These are phyloP conservation scores for Cairina moschata DNA, from an alignment of 2,113 vertebrate species.

Conservation along the genomic window DNA sequence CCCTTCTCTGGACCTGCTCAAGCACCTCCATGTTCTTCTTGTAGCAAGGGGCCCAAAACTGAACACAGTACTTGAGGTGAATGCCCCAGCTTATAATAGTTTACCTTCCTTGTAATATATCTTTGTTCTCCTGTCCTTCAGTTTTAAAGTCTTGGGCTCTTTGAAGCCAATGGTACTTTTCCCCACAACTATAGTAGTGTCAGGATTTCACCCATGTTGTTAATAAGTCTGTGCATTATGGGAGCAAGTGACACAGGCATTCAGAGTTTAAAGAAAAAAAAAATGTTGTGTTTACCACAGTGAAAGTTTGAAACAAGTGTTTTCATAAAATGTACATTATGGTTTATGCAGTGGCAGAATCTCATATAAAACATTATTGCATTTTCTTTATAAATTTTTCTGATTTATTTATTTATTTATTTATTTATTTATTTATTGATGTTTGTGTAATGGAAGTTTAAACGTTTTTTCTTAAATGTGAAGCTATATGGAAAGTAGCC, in stretches of 20 bases:
- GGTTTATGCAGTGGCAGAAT: background rate
- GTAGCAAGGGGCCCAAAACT: too few species aligned
- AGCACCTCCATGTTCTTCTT: too few species aligned
- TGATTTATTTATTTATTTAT: background rate
- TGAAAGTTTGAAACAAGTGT: background rate
- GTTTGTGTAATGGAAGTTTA: background rate
- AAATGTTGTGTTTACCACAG: background rate
- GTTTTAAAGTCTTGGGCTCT: background rate
- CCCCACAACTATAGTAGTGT: background rate
- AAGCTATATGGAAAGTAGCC: background rate
- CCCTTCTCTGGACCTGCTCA: too few species aligned
- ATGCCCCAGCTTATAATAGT: background rate
- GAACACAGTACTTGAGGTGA: too few species aligned
- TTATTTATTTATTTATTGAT: accelerated
- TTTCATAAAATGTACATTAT: background rate
- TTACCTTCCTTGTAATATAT: background rate
- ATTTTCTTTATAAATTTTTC: background rate
- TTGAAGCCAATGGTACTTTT: background rate
- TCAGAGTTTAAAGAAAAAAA: background rate
- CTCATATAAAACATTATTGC: background rate
- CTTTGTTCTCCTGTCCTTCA: background rate
- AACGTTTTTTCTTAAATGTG: background rate
- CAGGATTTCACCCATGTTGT: background rate
- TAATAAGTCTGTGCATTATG: background rate
- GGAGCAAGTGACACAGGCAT: background rate